Evolutionary conservation across 2,888 invertebrate species (phyloP).

Genomic region (Patella ulyssiponensis): DNA sequence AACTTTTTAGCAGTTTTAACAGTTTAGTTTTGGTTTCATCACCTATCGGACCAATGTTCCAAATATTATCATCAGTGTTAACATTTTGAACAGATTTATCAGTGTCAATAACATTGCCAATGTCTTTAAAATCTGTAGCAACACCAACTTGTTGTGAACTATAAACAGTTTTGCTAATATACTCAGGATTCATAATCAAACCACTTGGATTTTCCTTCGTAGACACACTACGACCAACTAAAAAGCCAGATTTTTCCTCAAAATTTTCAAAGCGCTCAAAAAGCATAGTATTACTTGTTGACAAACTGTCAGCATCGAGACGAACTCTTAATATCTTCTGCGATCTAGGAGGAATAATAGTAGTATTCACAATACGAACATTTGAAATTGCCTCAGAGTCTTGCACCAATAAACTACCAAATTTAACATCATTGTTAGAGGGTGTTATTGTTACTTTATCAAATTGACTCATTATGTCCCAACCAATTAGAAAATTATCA

Average conservation of each 20-base stretch:
- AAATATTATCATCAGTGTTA: background rate
- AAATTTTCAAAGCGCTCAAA: background rate
- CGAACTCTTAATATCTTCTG: background rate
- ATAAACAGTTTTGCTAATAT: background rate
- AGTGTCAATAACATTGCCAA: too few species aligned
- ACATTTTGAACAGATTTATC: background rate
- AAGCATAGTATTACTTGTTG: background rate
- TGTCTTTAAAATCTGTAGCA: background rate
- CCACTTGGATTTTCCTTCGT: background rate
- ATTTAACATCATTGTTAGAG: background rate
- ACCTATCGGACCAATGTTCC: conserved; percentile 1
- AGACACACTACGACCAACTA: background rate
- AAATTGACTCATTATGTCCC: conserved; percentile 1
- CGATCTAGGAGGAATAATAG: background rate
- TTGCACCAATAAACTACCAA: background rate
- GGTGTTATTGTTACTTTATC: background rate
- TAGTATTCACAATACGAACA: background rate
- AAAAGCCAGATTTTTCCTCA: background rate
- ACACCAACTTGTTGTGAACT: background rate
- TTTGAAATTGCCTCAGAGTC: background rate
- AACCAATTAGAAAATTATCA: background rate
- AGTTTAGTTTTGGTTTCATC: background rate
- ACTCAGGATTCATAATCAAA: background rate
- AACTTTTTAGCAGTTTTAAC: too few species aligned
- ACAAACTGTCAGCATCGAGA: background rate